These are phyloP conservation scores for Poecilus cupreus DNA, from an alignment of 2,888 invertebrate genomes.

Conservation along the genomic window DNA sequence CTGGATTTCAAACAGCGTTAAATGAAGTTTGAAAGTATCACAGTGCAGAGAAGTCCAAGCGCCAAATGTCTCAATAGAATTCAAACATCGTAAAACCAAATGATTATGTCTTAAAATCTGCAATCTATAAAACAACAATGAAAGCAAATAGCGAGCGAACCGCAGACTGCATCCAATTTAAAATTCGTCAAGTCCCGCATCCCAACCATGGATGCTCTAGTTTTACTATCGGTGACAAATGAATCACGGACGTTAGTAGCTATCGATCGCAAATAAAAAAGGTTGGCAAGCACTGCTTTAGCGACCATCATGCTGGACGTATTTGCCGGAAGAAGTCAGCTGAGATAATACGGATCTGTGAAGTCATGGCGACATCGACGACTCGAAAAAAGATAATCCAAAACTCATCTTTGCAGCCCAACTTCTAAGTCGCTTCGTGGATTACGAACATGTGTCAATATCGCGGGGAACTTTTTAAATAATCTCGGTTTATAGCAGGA, in stretches of 20 bases:
- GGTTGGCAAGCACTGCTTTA: slow-evolving; percentile 53
- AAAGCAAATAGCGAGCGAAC: slow-evolving; percentile 4
- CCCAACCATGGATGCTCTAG: neutral
- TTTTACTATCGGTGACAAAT: slow-evolving; percentile 43
- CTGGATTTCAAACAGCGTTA: too few relatives aligned
- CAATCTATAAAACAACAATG: slow-evolving; percentile 35
- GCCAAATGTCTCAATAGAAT: slow-evolving; percentile 33
- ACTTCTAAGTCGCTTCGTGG: slow-evolving; percentile 50
- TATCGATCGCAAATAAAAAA: slow-evolving; percentile 47
- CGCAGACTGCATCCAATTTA: slow-evolving; percentile 24
- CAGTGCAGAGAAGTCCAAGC: neutral
- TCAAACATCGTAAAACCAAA: slow-evolving; percentile 35
- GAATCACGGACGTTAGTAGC: slow-evolving; percentile 11
- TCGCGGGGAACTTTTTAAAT: slow-evolving; percentile 53
- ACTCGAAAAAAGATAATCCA: slow-evolving; percentile 52
- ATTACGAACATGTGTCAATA: slow-evolving; percentile 55
- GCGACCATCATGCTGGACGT: slow-evolving; percentile 34
- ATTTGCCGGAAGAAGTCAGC: slow-evolving; percentile 49
- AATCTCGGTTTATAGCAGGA: slow-evolving; percentile 1
- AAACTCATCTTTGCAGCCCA: slow-evolving; percentile 50
- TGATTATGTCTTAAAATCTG: slow-evolving; percentile 30
- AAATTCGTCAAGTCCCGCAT: slow-evolving; percentile 35
- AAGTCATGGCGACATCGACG: slow-evolving; percentile 52
- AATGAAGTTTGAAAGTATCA: neutral
- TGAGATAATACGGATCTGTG: slow-evolving; percentile 52